Evolutionary conservation across 2,113 vertebrate genomes (phyloP).

Genomic region (Panthera tigris): DNA sequence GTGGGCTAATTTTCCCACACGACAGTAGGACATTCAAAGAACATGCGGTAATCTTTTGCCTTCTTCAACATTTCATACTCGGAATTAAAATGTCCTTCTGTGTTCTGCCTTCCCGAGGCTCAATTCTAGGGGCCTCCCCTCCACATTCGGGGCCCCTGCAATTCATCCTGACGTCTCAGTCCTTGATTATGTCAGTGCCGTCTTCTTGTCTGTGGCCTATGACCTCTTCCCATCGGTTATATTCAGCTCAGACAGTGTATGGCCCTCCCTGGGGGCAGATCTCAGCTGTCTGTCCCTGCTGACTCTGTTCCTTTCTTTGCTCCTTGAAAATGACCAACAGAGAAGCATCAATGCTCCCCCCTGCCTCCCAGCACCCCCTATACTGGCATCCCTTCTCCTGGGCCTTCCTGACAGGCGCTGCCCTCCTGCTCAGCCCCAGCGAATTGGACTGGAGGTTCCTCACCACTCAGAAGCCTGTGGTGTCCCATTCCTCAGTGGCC

Average conservation of each 20-base stretch:
- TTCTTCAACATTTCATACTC: background rate
- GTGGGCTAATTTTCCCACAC: too few relatives aligned
- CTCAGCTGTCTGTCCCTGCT: background rate
- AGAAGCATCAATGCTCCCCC: background rate
- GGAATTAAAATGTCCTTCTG: background rate
- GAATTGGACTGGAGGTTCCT: background rate
- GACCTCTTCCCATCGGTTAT: background rate
- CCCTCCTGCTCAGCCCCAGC: background rate
- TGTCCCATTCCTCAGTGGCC: background rate
- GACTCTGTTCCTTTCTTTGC: background rate
- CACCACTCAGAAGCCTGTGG: background rate
- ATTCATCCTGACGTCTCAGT: background rate
- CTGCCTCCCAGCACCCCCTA: background rate
- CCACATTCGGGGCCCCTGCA: rapidly evolving
- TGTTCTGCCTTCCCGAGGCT: background rate
- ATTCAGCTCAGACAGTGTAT: background rate
- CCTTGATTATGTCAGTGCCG: background rate
- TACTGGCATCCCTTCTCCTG: background rate
- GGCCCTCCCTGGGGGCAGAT: background rate
- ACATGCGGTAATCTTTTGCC: background rate
- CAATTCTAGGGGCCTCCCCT: background rate
- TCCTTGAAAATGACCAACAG: background rate
- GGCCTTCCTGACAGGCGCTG: background rate
- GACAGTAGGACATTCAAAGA: background rate
- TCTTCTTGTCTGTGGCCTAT: background rate